Conservation (phyloP, 2,888 invertebrate species). For the Polydrusus pterygomalis region DNA sequence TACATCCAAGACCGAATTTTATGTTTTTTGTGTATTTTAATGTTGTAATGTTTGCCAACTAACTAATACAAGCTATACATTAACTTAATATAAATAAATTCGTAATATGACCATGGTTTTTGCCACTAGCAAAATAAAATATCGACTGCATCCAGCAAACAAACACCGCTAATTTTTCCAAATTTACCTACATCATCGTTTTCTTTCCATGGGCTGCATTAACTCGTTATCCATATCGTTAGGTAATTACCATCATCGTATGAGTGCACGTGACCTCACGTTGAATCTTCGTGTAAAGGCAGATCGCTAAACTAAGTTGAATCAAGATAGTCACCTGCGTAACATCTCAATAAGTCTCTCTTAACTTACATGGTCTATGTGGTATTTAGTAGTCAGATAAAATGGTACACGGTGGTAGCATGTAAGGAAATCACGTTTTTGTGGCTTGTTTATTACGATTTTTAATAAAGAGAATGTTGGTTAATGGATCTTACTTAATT, state of each 20-base stretch:
- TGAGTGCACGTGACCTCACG: slow-evolving; percentile 60
- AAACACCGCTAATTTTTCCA: too few species aligned
- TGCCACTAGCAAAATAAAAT: not conserved
- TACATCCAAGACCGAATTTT: too few species aligned
- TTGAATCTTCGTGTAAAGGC: slow-evolving; percentile 65
- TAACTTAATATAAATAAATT: too few species aligned
- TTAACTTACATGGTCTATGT: slow-evolving; percentile 30
- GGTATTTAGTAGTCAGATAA: slow-evolving; percentile 44
- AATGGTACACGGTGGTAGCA: slow-evolving; percentile 37
- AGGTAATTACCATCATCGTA: slow-evolving; percentile 10
- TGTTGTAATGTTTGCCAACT: too few species aligned
- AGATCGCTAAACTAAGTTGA: slow-evolving; percentile 66
- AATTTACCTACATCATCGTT: not conserved
- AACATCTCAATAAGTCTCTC: slow-evolving; percentile 65
- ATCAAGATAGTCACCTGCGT: slow-evolving; percentile 64
- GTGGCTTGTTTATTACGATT: slow-evolving; percentile 19
- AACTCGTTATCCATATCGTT: slow-evolving; percentile 4
- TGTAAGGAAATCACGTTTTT: slow-evolving; percentile 54
- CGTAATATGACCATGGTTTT: not conserved
- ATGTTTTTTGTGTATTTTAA: too few species aligned
- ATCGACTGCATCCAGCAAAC: too few species aligned
- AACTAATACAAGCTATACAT: too few species aligned
- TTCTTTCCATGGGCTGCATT: not conserved
- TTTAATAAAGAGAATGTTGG: slow-evolving; percentile 2
- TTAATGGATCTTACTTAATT: not conserved